These are phyloP conservation scores for Andrena hattorfiana DNA, from an alignment of 2,888 invertebrate species.

Conservation along the genomic window DNA sequence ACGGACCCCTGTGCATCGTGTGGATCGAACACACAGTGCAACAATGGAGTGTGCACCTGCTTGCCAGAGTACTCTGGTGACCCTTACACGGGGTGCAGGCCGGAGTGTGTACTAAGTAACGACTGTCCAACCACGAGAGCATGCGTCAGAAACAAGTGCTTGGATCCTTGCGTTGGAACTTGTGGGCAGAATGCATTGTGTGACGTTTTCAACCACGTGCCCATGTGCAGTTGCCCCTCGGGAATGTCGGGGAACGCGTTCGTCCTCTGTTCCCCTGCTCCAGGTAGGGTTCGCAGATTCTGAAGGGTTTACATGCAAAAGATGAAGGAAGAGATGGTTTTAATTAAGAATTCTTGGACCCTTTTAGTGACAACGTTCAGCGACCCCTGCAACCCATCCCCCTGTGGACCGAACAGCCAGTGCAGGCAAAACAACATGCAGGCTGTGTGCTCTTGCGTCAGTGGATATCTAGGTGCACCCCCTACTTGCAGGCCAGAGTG, in stretches of 20 bases:
- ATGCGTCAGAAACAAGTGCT: slow-evolving; percentile 85
- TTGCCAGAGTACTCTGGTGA: slow-evolving; percentile 87
- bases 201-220: slow-evolving; percentile 90
- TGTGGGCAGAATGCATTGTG: slow-evolving; percentile 91
- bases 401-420: slow-evolving; percentile 93
- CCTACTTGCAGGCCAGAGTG: slow-evolving; percentile 93
- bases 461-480: slow-evolving; percentile 90
- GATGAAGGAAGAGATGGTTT: not conserved
- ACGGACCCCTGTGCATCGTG: slow-evolving; percentile 86
- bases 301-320: not conserved
- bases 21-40: slow-evolving; percentile 89
- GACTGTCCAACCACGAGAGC: slow-evolving; percentile 84
- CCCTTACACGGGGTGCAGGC: slow-evolving; percentile 86
- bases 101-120: slow-evolving; percentile 84
- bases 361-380: slow-evolving; percentile 84
- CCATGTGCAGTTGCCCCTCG: slow-evolving; percentile 90
- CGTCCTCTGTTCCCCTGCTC: slow-evolving; percentile 86
- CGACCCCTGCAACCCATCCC: slow-evolving; percentile 89
- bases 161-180: slow-evolving; percentile 88
- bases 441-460: slow-evolving; percentile 89
- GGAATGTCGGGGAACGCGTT: slow-evolving; percentile 91
- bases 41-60: slow-evolving; percentile 88
- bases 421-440: slow-evolving; percentile 91
- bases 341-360: not conserved
- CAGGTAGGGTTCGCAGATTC: slow-evolving; percentile 78